Base-by-base conservation (phyloP, 2,888 invertebrate genomes). In the Apocheima hispidaria region DNA sequence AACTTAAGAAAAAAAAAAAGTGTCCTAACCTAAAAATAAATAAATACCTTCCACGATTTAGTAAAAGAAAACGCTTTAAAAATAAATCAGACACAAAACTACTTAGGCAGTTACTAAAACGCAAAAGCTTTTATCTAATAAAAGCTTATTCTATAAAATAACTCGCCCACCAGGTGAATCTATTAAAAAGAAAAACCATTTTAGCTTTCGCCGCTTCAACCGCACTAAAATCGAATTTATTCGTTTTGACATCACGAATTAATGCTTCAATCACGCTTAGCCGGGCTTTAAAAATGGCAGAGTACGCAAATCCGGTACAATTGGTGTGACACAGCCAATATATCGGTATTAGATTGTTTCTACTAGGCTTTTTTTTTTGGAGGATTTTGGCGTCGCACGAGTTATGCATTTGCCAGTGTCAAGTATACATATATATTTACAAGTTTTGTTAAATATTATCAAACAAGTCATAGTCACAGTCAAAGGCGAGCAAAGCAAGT, bases 201-300 rank as follows among this genome's bases (percentile, higher is more conserved):
- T 65, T 36, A 43, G 44, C 54, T 30, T 16, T 56, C 26, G 48
- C 35, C 48, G 48, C 16, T 35, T 12, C 21, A 14, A 61, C 64
- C 70, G 60, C 54, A 62, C 67, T 55, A 68, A 68, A 68, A 73
- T 63, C 46, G 75, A 79, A 78, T 82, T 82, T 79, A 78, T 78
- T 71, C 66, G 59, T 81, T 86, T 83, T 82, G 86, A 82, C 83
- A 81, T 73, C 30, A 10, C 59, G 82, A 75, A 82, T 87, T 87
- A 84, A 82, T 80, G 74, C 78, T 75, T 87, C 87, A 85, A 86
- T 86, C 86, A 84, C 72, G 81, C 79, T 84, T 82, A 81, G 74
- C 66, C 64, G 46, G 66, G 70, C 69, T 74, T 75, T 74, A 68
- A 75, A 82, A 77, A 73, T 68, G 71, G 65, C 26, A 38, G 49